Evolutionary conservation across 2,113 vertebrate genomes (phyloP), one percentile per base, ranked within the genome.

Genomic region (Tapirus terrestris): DNA sequence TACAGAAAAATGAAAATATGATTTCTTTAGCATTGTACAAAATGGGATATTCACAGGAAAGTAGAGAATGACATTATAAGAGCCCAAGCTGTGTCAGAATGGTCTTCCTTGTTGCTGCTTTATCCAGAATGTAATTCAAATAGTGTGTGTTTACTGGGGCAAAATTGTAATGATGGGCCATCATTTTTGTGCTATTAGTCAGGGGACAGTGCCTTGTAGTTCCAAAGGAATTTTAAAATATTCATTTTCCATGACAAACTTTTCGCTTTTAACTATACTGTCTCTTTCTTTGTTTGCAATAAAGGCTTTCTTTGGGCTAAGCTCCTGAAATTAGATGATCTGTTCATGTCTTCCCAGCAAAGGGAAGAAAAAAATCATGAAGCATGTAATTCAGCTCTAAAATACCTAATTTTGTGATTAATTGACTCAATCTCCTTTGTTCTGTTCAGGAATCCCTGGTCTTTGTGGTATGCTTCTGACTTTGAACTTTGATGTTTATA

Each of bases 1-100:
- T 80, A 89, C 3, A 97, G 83, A 96, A 98, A 98, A 97, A 98
- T 92, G 43, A 98, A 96, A 98, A 97, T 96, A 93, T 97, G 76
- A 95, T 97, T 98, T 96, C 82, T 97, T 98, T 97, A 94, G 91
- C 86, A 97, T 98, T 96, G 84, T 87, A 93, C 76, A 65, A 93
- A 96, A 67, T 86, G 82, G 93, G 97, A 95, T 96, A 98, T 76
- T 98, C 85, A 97, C 93, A 95, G 86, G 95, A 98, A 98, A 83
- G 77, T 60, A 68, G 84, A 93, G 90, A 98, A 96, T 98, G 92
- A 88, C 79, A 94, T 97, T 98, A 82, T 72, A 96, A 94, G 96
- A 87, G 61, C 92, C 82, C 94, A 89, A 88, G 51, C 86, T 94
- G 63, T 98, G 80, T 97, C 58, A 72, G 79, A 96, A 88, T 72